Percentiles rank a stretch among this genome's conserved stretches.
Conservation (phyloP, 2,797 vertebrate genomes). For the Falco columbarius region DNA sequence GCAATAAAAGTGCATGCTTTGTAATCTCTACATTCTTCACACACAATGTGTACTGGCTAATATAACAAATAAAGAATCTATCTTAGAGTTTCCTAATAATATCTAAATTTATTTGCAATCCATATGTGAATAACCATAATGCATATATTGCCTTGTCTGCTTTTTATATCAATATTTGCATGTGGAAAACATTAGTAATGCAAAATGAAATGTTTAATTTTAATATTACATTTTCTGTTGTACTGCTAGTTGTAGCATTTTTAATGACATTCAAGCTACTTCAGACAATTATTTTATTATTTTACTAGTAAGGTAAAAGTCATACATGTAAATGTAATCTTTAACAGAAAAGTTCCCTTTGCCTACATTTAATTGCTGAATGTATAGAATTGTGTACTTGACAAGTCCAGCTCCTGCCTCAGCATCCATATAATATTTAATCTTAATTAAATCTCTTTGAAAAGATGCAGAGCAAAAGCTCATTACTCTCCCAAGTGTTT, state of each 20-base stretch:
- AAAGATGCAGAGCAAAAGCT: constrained; percentile 27
- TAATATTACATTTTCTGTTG: neutral
- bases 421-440: constrained; percentile 12
- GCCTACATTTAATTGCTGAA: constrained; percentile 18
- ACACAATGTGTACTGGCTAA: neutral
- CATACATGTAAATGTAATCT: neutral
- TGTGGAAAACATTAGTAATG: neutral
- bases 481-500: constrained; percentile 14
- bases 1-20: neutral
- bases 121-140: neutral
- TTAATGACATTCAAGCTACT: neutral
- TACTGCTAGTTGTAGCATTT: neutral
- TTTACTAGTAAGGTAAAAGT: neutral
- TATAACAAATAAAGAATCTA: neutral
- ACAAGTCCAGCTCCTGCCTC: neutral
- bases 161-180: neutral
- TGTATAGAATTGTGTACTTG: neutral
- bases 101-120: neutral
- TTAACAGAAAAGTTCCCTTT: neutral
- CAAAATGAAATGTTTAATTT: neutral
- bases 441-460: constrained; percentile 61
- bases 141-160: neutral
- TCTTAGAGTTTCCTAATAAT: neutral
- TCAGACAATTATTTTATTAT: neutral
- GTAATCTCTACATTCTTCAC: neutral